Conservation (phyloP, 1,140 invertebrate species). For the Linepithema humile region DNA sequence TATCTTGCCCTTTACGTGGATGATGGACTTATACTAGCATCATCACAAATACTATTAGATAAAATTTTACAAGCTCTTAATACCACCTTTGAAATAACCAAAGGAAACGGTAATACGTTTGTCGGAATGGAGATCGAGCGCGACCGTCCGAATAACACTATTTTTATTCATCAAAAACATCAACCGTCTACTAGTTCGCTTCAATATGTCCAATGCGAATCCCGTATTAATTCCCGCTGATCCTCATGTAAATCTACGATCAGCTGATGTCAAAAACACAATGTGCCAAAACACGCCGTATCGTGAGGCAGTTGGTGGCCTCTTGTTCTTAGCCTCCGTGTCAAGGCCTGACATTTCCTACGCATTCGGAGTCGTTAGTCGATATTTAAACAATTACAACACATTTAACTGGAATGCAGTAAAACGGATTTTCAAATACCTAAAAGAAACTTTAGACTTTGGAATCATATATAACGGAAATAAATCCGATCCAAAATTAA, state of each 20-base stretch:
- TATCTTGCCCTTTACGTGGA: constrained; percentile 54
- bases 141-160: not conserved
- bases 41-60: not conserved
- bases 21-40: constrained; percentile 39
- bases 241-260: constrained; percentile 60
- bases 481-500: not conserved
- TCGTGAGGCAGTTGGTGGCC: constrained; percentile 52
- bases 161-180: constrained; percentile 47
- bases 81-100: constrained; percentile 49
- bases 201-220: constrained; percentile 30
- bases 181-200: constrained; percentile 1
- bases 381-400: constrained; percentile 20
- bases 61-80: constrained; percentile 11
- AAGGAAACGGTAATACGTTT: constrained; percentile 17
- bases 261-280: not conserved
- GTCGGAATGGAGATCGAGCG: constrained; percentile 47
- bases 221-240: constrained; percentile 26
- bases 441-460: not conserved
- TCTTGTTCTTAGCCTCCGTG: constrained; percentile 49
- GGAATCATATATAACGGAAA: constrained; percentile 16
- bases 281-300: constrained; percentile 8
- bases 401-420: constrained; percentile 55
- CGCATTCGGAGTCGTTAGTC: constrained; percentile 43
- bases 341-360: constrained; percentile 63
- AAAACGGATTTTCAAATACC: constrained; percentile 58